Conservation (phyloP, 2,113 vertebrate genomes). For the Callorhinus ursinus region DNA sequence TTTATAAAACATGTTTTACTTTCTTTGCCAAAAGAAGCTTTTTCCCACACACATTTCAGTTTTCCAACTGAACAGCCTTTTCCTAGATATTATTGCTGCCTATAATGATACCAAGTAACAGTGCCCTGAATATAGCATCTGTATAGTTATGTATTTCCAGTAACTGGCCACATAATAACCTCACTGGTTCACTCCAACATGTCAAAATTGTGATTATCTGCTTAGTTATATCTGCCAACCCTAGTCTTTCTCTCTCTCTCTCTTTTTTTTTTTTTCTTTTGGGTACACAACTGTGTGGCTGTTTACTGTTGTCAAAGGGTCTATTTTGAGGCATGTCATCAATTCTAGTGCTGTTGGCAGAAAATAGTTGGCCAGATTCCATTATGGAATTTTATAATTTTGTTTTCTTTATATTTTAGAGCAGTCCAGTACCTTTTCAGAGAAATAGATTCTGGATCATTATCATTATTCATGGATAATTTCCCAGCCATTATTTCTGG, state of each 20-base stretch:
- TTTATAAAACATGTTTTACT: conserved; percentile 59
- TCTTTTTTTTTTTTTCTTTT: conserved; percentile 12
- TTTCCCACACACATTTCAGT: not conserved
- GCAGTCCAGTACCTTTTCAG: not conserved
- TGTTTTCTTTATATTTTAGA: conserved; percentile 38
- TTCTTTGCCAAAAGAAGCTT: not conserved
- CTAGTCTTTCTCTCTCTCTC: not conserved
- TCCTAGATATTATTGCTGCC: not conserved
- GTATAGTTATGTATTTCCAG: not conserved
- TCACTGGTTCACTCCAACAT: not conserved
- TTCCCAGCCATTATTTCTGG: not conserved
- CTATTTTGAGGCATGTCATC: not conserved
- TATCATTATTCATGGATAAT: not conserved
- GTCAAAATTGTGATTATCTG: not conserved
- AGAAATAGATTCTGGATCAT: not conserved
- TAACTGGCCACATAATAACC: not conserved
- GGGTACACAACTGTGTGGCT: not conserved
- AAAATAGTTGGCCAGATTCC: not conserved
- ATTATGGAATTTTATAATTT: not conserved
- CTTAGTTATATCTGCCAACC: not conserved
- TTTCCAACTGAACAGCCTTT: conserved; percentile 33
- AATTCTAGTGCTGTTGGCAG: not conserved
- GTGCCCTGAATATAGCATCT: not conserved
- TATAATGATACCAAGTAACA: not conserved
- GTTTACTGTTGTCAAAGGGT: not conserved